Base-by-base conservation (phyloP, 1,140 invertebrate genomes). In the Amphibalanus amphitrite region DNA sequence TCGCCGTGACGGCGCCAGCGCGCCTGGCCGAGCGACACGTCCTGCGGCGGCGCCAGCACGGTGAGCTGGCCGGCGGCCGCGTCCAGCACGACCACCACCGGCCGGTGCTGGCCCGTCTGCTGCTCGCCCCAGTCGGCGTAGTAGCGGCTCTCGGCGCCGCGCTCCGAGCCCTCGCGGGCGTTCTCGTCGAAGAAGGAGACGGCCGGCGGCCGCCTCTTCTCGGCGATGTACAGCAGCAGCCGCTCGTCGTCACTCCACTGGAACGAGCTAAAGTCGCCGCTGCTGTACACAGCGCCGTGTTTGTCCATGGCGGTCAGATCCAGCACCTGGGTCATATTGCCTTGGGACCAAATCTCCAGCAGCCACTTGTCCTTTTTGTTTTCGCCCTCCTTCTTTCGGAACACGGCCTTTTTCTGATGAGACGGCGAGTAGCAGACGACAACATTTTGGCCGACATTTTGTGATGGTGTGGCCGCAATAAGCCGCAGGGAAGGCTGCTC, bases 81-180 rank as follows among this genome's bases (percentile, higher is more conserved):
- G 74, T 92, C 84, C 72, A 90, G 85, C 3, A 93, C 78, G 28
- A 87, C 89, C 4, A 93, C 77, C 0, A 90, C 85, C 0, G 90
- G 87, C 69, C 84, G 80, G 72, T 86, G 83, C 78, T 89, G 89
- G 4, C 87, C 88, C 69, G 85, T 84, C 69, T 92, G 77, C 78
- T 90, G 87, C 79, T 96, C 93, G 38, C 93, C 93, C 92, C 92
- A 95, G 73, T 90, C 87, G 77, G 91, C 87, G 70, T 82, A 82
- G 75, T 85, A 89, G 26, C 86, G 75, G 80, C 87, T 89, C 79
- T 93, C 90, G 75, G 88, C 84, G 38, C 91, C 91, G 89, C 91
- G 74, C 15, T 25, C 38, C 25, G 69, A 70, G 28, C 67, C 70
- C 40, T 38, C 82, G 17, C 78, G 71, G 69, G 84, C 79, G 74